Evolutionary conservation across 2,113 vertebrate species (phyloP).

Genomic region (Neofelis nebulosa): DNA sequence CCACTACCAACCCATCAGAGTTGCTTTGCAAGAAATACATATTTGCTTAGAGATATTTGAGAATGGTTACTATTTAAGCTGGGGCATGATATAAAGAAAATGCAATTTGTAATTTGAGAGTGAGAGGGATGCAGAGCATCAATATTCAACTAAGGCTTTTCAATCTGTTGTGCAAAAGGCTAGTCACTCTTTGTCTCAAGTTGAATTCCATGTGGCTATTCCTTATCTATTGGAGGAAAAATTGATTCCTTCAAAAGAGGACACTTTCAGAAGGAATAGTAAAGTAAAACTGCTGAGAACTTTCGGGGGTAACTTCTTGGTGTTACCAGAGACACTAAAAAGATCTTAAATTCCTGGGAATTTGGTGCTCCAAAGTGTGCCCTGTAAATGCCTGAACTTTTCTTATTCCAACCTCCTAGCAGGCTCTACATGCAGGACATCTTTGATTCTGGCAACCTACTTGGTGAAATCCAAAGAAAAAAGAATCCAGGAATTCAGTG

Average conservation of each 20-base stretch:
- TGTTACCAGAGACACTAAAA: neutral
- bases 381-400: neutral
- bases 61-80: neutral
- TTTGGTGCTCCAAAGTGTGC: neutral
- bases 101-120: neutral
- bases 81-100: neutral
- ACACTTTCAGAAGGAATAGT: neutral
- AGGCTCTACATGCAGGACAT: neutral
- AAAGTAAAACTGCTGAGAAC: neutral
- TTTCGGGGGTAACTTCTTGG: neutral
- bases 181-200: neutral
- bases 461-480: neutral
- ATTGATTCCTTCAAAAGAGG: neutral
- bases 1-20: neutral
- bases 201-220: neutral
- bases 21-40: too few relatives aligned
- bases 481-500: neutral
- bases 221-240: neutral
- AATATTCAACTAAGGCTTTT: neutral
- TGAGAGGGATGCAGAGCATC: neutral
- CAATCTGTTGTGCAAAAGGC: neutral
- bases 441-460: neutral
- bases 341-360: neutral
- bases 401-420: neutral
- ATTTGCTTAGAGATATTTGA: neutral